Conservation (phyloP, 2,797 vertebrate species). For the Merluccius polli region DNA sequence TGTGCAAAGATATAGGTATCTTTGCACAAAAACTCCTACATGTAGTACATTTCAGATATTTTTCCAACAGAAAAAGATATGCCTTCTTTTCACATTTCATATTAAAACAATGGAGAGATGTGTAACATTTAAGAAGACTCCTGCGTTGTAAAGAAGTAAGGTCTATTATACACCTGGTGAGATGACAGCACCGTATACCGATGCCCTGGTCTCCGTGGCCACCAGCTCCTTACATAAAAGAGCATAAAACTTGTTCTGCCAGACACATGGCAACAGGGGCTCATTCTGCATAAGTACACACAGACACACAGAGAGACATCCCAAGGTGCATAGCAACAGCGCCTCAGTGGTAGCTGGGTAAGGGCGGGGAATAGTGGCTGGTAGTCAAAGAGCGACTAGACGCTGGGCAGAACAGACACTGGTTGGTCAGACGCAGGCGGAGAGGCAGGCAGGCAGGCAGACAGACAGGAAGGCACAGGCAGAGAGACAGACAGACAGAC, state of each 20-base stretch:
- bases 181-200: conserved; percentile 57
- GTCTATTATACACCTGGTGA: conserved; percentile 31
- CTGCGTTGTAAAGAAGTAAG: conserved; percentile 45
- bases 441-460: conserved; percentile 8
- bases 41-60: neutral
- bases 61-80: neutral
- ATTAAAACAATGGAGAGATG: conserved; percentile 22
- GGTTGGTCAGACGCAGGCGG: neutral
- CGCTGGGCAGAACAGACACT: neutral
- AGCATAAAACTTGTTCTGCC: conserved; percentile 49
- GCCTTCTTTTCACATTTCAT: conserved; percentile 29
- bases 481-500: conserved; percentile 7
- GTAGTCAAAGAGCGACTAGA: conserved; percentile 10
- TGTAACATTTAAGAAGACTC: conserved; percentile 49
- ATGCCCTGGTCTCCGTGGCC: conserved; percentile 54
- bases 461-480: neutral
- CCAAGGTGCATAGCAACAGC: conserved; percentile 35
- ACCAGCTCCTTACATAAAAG: conserved; percentile 58
- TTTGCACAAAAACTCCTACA: neutral
- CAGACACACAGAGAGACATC: conserved; percentile 8
- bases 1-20: neutral
- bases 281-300: conserved; percentile 21
- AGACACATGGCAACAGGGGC: conserved; percentile 41
- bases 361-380: conserved; percentile 3
- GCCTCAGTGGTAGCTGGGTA: conserved; percentile 25